Evolutionary conservation across 2,888 invertebrate species (phyloP), one percentile per base, ranked within the genome.

Genomic region (Macaria notata): DNA sequence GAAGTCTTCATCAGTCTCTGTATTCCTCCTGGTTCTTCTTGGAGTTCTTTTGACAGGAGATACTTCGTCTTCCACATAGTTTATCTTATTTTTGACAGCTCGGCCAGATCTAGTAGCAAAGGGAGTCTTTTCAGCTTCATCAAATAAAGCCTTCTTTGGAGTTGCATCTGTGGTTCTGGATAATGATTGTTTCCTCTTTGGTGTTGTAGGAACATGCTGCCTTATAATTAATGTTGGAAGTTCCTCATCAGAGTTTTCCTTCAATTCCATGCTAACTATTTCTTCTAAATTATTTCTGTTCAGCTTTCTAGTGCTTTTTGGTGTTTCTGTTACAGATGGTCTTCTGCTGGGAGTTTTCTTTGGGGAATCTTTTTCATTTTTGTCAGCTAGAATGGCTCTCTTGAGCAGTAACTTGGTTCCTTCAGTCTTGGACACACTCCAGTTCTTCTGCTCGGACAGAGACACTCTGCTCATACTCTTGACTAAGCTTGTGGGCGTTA

Each of bases 391-490:
- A 48, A 92, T 91, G 31, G 91, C 92, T 71, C 91, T 81, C 79
- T 90, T 92, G 0, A 92, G 73, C 0, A 90, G 66, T 1, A 92
- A 47, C 70, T 92, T 92, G 1, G 90, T 91, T 4, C 87, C 87
- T 71, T 92, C 88, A 68, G 81, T 84, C 69, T 90, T 91, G 31
- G 75, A 83, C 1, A 92, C 66, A 70, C 88, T 89, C 92, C 92
- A 92, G 61, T 84, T 86, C 50, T 83, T 87, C 48, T 75, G 69
- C 57, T 87, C 89, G 3, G 84, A 78, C 36, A 87, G 70, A 4
- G 86, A 89, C 3, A 88, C 78, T 63, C 80, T 72, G 45, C 82
- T 81, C 83, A 92, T 83, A 72, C 80, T 71, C 73, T 83, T 86
- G 0, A 86, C 73, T 64, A 91, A 72, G 49, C 84, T 87, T 42